Evolutionary conservation across 2,888 invertebrate species (phyloP).

Genomic region (Tenthredo livida): DNA sequence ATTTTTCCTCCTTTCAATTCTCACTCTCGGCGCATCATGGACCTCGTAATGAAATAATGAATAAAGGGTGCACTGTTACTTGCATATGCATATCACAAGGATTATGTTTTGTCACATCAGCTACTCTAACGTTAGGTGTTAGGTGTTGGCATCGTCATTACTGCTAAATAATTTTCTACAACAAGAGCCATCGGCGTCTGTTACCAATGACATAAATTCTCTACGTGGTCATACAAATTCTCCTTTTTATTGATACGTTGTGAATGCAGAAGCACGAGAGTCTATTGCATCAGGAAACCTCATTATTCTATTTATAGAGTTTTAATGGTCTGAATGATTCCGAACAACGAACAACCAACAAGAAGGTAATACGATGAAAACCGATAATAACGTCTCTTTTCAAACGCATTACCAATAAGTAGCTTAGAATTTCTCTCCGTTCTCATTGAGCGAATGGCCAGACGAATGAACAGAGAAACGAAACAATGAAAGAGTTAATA

Average conservation of each 20-base stretch:
- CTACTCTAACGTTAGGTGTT: not conserved
- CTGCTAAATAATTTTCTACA: conserved; percentile 74
- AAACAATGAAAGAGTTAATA: not conserved
- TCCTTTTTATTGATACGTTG: not conserved
- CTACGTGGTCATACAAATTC: not conserved
- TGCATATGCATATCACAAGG: not conserved
- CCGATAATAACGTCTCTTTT: not conserved
- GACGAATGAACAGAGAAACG: not conserved
- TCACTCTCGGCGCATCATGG: not conserved
- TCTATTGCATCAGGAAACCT: not conserved
- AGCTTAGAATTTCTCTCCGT: not conserved
- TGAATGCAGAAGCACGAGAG: not conserved
- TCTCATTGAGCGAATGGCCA: not conserved
- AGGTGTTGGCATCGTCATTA: conserved; percentile 68
- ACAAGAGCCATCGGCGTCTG: conserved; percentile 64
- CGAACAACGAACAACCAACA: not conserved
- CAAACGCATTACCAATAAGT: not conserved
- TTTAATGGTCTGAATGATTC: not conserved
- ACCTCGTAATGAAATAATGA: not conserved
- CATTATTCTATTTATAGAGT: not conserved
- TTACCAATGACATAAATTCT: not conserved
- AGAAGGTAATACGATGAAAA: not conserved
- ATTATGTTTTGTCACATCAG: not conserved
- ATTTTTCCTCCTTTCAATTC: not conserved
- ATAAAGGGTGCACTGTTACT: not conserved